These are phyloP conservation scores for Cinclus mexicanus DNA, from an alignment of 2,113 vertebrate genomes.

Conservation along the genomic window DNA sequence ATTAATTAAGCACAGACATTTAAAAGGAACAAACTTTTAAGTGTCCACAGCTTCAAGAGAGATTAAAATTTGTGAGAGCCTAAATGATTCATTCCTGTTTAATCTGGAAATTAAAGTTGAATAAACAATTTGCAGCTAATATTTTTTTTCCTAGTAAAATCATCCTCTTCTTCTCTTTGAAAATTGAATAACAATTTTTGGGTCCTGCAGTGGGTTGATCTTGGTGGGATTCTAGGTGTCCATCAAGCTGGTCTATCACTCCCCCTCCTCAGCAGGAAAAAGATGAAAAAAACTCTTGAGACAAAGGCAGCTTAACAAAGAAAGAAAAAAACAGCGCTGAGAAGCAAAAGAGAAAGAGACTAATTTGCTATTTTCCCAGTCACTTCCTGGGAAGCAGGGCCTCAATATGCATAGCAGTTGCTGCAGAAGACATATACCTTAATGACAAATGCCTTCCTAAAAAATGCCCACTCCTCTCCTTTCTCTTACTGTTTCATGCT, in stretches of 20 bases:
- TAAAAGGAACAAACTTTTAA: neutral
- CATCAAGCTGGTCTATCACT: neutral
- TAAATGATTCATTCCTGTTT: neutral
- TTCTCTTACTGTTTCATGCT: neutral
- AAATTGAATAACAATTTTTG: neutral
- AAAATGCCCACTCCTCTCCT: rapidly evolving
- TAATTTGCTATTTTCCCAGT: neutral
- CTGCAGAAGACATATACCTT: neutral
- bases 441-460: neutral
- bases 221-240: neutral
- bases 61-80: neutral
- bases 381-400: neutral
- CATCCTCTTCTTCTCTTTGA: neutral
- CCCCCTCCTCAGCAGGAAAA: neutral
- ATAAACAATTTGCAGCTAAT: neutral
- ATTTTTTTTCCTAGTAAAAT: neutral
- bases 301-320: neutral
- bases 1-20: neutral
- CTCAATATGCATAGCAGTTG: neutral
- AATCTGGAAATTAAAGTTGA: neutral
- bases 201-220: neutral
- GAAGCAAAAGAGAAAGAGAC: neutral
- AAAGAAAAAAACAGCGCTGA: neutral
- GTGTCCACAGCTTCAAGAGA: neutral
- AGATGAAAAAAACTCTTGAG: neutral